Evolutionary conservation across 1,140 invertebrate genomes (phyloP), one percentile per base, ranked within the genome.

Genomic region (Heliconius eleuchia): DNA sequence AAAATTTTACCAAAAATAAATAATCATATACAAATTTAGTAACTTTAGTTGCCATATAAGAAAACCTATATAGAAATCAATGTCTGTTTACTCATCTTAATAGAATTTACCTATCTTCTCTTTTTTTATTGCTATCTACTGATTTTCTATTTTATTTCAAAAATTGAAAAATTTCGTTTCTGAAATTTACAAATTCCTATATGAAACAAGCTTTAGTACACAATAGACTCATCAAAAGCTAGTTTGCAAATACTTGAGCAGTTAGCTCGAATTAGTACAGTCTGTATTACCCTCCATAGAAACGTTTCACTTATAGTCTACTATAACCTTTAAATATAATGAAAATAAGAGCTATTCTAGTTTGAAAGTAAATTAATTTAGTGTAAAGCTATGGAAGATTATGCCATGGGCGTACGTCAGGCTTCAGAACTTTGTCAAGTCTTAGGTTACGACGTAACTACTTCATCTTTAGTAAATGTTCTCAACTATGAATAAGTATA

Each of bases 241-340:
- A 90, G 86, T 90, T 89, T 84, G 86, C 84, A 83, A 88, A 89
- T 91, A 89, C 85, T 91, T 89, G 85, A 86, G 83, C 85, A 88
- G 88, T 91, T 89, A 84, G 84, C 82, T 85, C 82, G 80, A 79
- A 84, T 85, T 84, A 84, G 80, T 73, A 77, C 79, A 79, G 30
- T 11, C 23, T 39, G 37, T 66, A 46, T 74, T 11, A 71, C 27
- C n/a, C 0, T 66, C 60, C 27, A 66, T 30, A 6, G 60, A 30
- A n/a, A 42, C 18, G 23, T 57, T 30, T n/a, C 8, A 34, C 19
- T 0, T 6, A 6, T 27, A 80, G 8, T 30, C 75, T 3, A 71
- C 34, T 77, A 37, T 80, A 71, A 7, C n/a, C 76, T 74, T 37
- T 77, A 80, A 71, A 30, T 19, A 0, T 18, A 6, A 18, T 1